Evolutionary conservation across 37 sponge, comb jelly and placozoan species (phyloP).

Genomic region (Cliona cf. orientalis): DNA sequence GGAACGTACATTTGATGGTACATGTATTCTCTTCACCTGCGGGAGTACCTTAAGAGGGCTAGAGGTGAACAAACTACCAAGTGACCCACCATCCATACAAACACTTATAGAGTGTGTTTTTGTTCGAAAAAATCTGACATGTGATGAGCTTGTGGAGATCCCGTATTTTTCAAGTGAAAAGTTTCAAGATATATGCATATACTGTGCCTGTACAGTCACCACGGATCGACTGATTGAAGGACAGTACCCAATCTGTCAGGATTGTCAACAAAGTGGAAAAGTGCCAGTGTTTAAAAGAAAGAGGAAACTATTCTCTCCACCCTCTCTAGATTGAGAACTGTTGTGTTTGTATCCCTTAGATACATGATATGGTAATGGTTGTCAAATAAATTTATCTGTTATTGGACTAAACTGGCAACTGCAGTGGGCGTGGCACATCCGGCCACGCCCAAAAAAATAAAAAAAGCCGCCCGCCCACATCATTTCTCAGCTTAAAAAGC

Average conservation of each 20-base stretch:
- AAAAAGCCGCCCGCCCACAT: no score
- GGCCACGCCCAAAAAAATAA: no score
- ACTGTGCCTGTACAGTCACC: neutral
- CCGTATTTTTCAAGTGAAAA: slow-evolving; percentile 2
- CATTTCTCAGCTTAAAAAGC: no score
- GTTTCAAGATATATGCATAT: neutral
- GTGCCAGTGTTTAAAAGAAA: slow-evolving; percentile 3
- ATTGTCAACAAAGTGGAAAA: neutral
- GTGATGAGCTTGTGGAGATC: slow-evolving; percentile 2
- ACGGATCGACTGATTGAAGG: neutral
- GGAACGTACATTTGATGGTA: neutral
- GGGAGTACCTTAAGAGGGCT: neutral
- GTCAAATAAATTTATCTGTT: no score
- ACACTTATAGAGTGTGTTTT: neutral
- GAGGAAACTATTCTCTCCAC: neutral
- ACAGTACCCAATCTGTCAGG: neutral
- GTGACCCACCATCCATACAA: neutral
- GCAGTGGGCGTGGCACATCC: no score
- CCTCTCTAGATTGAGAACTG: no score
- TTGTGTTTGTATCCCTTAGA: no score
- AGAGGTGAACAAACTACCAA: neutral
- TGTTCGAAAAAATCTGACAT: neutral
- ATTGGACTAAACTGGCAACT: no score
- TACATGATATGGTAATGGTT: no score
- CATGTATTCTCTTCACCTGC: slow-evolving; percentile 1